Percentiles rank a stretch among this genome's conserved stretches.
These are phyloP conservation scores for Toxotes jaculatrix DNA, from an alignment of 2,113 vertebrate genomes.

Conservation along the genomic window DNA sequence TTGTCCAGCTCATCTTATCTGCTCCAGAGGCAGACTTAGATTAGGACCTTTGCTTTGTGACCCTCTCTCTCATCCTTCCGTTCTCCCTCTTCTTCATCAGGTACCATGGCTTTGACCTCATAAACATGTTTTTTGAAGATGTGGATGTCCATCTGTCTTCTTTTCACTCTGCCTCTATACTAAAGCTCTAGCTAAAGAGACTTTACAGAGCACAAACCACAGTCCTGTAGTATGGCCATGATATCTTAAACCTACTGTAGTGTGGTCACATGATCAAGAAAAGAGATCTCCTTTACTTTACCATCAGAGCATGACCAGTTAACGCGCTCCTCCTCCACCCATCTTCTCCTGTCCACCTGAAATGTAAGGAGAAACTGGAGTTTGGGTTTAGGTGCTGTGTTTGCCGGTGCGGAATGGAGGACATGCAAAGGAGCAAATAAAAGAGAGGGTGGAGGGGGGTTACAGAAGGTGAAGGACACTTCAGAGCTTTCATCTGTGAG, in stretches of 20 bases:
- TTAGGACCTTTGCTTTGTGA: conserved; percentile 19
- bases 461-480: conserved; percentile 35
- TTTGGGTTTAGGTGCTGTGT: conserved; percentile 27
- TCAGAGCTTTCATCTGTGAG: conserved; percentile 19
- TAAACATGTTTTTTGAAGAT: not conserved
- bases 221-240: conserved; percentile 37
- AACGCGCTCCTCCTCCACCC: not conserved
- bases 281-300: conserved; percentile 30
- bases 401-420: not conserved
- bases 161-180: not conserved
- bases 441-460: not conserved
- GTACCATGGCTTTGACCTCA: not conserved
- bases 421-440: not conserved
- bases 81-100: not conserved
- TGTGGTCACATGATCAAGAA: not conserved
- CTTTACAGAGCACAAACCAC: not conserved
- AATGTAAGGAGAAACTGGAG: conserved; percentile 40
- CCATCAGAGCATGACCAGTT: conserved; percentile 49
- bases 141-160: not conserved
- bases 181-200: conserved; percentile 7
- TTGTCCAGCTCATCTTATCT: conserved; percentile 65
- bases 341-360: conserved; percentile 32
- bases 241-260: not conserved
- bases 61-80: not conserved
- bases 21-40: not conserved